These are phyloP conservation scores for Brachionus rotundiformis DNA, from an alignment of 1,140 invertebrate genomes.

Conservation along the genomic window DNA sequence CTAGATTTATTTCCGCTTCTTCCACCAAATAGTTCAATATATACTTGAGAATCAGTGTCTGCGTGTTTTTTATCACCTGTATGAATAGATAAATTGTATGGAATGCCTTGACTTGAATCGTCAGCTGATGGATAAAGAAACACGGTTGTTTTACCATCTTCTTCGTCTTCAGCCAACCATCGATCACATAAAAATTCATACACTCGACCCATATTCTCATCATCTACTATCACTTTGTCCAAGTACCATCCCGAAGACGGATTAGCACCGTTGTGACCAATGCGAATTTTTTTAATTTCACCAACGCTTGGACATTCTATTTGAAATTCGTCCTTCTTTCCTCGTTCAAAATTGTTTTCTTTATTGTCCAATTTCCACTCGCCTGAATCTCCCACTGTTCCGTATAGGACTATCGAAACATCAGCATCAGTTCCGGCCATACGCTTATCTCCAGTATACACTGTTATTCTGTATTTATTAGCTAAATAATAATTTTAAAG, in stretches of 20 bases:
- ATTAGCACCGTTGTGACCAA: constrained; percentile 63
- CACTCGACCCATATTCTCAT: constrained; percentile 57
- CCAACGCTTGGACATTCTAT: constrained; percentile 60
- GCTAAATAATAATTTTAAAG: constrained; percentile 25
- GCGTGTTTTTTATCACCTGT: constrained; percentile 61
- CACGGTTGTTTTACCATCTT: constrained; percentile 60
- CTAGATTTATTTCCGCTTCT: constrained; percentile 56
- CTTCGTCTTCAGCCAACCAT: constrained; percentile 62
- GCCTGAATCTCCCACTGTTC: constrained; percentile 58
- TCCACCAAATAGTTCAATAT: constrained; percentile 60
- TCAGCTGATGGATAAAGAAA: constrained; percentile 57
- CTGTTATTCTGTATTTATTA: constrained; percentile 61
- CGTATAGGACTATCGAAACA: constrained; percentile 61
- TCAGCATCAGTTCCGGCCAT: constrained; percentile 65
- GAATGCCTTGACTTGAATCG: constrained; percentile 56
- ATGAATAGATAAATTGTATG: constrained; percentile 61
- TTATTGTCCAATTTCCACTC: constrained; percentile 46
- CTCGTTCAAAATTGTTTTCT: constrained; percentile 59
- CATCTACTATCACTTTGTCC: constrained; percentile 60
- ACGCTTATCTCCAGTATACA: constrained; percentile 64
- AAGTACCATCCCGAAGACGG: constrained; percentile 57
- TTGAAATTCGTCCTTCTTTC: constrained; percentile 63
- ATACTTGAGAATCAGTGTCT: constrained; percentile 61
- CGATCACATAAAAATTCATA: constrained; percentile 61
- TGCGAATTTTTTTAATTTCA: constrained; percentile 58